These are phyloP conservation scores for Parotia lawesii DNA, from an alignment of 2,113 vertebrate species.

Conservation along the genomic window DNA sequence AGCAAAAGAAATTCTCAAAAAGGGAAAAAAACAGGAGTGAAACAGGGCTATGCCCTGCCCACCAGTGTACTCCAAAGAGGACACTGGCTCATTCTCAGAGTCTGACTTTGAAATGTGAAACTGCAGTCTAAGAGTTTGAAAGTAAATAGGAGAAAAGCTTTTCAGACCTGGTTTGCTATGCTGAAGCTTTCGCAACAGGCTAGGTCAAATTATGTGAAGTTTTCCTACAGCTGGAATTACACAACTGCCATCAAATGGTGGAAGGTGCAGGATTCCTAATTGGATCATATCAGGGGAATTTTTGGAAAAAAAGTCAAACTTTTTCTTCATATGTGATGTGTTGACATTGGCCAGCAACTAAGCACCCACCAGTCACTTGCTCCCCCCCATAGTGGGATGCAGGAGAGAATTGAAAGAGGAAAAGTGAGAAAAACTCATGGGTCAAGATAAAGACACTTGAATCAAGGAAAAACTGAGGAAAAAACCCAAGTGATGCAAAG, in stretches of 20 bases:
- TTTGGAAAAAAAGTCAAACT: background rate
- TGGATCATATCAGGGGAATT: background rate
- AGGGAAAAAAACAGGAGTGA: background rate
- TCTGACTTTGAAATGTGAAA: background rate
- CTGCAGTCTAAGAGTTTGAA: background rate
- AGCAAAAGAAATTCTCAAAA: background rate
- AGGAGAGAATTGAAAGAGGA: background rate
- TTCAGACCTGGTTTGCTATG: background rate
- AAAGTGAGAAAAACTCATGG: background rate
- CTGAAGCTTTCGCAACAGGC: background rate
- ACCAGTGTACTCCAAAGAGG: background rate
- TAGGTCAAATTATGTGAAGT: background rate
- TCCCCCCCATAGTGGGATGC: rapidly evolving
- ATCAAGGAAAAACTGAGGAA: background rate
- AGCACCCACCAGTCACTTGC: rapidly evolving
- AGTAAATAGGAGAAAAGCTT: background rate
- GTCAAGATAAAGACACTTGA: background rate
- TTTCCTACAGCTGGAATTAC: background rate
- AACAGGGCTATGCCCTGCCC: background rate
- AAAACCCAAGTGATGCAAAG: background rate
- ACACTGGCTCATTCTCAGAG: background rate
- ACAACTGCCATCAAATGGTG: background rate
- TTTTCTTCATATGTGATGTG: background rate
- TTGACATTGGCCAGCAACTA: background rate
- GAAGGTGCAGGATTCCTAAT: background rate